A percentile compares a stretch with the other conserved stretches of the same genome.
Evolutionary conservation across 37 sponge, comb jelly and placozoan genomes (phyloP).

Genomic region (Ianthella basta): DNA sequence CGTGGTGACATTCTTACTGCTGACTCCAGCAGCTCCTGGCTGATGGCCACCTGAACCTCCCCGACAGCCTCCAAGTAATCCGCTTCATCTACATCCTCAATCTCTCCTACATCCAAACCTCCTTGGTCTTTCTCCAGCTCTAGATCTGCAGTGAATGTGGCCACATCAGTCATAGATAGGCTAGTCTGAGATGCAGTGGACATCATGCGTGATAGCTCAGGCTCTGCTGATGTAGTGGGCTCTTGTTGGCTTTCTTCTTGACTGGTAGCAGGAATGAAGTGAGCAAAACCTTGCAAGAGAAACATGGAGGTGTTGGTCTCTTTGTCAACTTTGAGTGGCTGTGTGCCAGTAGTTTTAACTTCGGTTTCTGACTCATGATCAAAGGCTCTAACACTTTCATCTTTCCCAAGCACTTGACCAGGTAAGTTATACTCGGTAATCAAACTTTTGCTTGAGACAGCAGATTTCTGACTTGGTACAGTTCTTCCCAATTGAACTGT

Average conservation of each 20-base stretch:
- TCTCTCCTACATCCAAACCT: background rate
- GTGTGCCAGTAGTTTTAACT: no score
- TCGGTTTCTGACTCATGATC: no score
- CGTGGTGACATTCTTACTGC: constrained; percentile 1
- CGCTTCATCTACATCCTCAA: background rate
- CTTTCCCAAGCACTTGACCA: background rate
- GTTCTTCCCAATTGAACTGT: no score
- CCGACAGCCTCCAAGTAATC: constrained; percentile 24
- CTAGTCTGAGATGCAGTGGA: constrained; percentile 4
- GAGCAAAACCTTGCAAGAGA: background rate
- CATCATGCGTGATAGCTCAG: background rate
- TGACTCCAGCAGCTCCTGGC: constrained; percentile 3
- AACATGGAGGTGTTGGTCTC: constrained; percentile 2
- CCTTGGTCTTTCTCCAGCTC: background rate
- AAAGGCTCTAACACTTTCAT: no score
- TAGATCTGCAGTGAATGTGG: background rate
- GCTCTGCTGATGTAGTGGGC: background rate
- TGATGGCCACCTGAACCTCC: constrained; percentile 6
- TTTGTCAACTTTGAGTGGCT: background rate
- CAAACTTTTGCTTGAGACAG: no score
- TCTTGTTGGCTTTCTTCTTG: background rate
- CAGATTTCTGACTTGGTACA: no score
- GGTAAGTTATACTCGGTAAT: background rate
- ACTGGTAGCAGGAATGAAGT: background rate
- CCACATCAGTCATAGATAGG: no score